Percentiles rank a stretch among this genome's conserved stretches.
phyloP scores from a whole-genome alignment of 2,797 vertebrate genomes.

The Megaceryle alcyon region DNA sequence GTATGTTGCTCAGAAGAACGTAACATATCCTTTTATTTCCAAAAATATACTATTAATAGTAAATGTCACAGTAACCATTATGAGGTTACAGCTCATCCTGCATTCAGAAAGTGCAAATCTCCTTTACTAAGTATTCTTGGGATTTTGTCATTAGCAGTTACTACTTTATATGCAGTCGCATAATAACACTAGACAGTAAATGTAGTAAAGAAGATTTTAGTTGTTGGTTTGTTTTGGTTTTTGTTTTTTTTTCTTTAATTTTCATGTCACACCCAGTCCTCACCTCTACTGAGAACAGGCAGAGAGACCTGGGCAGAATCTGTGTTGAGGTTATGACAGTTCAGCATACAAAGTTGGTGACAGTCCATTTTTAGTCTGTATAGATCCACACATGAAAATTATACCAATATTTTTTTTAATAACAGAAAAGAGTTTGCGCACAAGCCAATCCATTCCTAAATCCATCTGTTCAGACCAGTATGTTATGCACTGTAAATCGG shows the following conservation, averaged over 20 bases:
- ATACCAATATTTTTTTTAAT: neutral
- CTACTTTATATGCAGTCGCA: neutral
- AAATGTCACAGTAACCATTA: neutral
- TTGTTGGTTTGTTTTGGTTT: neutral
- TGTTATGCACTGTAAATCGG: neutral
- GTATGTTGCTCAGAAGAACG: neutral
- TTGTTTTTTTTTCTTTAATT: no score
- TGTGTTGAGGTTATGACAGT: neutral
- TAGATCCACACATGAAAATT: neutral
- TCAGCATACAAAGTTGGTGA: neutral
- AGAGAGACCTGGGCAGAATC: neutral
- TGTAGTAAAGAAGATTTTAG: neutral
- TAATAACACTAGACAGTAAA: neutral
- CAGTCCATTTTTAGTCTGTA: neutral
- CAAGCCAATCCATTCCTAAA: neutral
- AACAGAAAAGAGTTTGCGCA: neutral
- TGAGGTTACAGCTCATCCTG: neutral
- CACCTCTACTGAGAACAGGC: neutral
- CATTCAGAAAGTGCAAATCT: neutral
- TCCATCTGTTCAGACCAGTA: neutral
- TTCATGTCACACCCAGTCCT: neutral
- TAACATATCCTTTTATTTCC: neutral
- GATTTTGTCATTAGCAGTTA: neutral
- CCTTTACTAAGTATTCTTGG: neutral
- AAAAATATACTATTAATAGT: constrained; percentile 12